Percentiles rank a stretch among this genome's conserved stretches.
phyloP scores from a whole-genome alignment of 2,888 invertebrate genomes.

The Argyra leucocephala region DNA sequence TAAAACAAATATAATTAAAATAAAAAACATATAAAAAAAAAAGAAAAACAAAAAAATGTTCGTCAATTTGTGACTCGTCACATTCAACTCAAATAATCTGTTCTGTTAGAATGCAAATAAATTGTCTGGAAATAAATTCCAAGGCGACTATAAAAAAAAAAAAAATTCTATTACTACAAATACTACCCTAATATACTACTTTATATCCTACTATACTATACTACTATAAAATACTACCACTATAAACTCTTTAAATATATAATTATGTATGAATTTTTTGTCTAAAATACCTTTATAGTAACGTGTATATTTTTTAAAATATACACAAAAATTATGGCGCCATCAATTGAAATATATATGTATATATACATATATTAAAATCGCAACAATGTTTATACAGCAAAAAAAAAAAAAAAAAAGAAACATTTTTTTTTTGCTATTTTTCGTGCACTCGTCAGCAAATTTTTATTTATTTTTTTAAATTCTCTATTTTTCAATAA shows the following conservation, averaged over 20 bases:
- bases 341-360: not conserved
- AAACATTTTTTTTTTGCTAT: not conserved
- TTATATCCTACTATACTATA: not conserved
- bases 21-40: no score
- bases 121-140: constrained; percentile 1
- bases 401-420: not conserved
- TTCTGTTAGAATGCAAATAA: not conserved
- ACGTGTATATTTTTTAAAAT: not conserved
- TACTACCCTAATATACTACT: not conserved
- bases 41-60: no score
- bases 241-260: no score
- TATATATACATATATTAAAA: not conserved
- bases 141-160: not conserved
- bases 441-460: not conserved
- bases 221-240: no score
- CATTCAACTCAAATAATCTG: no score
- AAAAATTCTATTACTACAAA: not conserved
- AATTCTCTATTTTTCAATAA: not conserved
- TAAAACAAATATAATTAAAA: no score
- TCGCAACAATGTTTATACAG: not conserved
- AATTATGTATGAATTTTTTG: no score
- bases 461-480: not conserved
- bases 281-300: no score
- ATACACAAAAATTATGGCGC: not conserved
- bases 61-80: no score